phyloP scores from a whole-genome alignment of 1,140 invertebrate genomes.

The Thaumetopoea pityocampa region DNA sequence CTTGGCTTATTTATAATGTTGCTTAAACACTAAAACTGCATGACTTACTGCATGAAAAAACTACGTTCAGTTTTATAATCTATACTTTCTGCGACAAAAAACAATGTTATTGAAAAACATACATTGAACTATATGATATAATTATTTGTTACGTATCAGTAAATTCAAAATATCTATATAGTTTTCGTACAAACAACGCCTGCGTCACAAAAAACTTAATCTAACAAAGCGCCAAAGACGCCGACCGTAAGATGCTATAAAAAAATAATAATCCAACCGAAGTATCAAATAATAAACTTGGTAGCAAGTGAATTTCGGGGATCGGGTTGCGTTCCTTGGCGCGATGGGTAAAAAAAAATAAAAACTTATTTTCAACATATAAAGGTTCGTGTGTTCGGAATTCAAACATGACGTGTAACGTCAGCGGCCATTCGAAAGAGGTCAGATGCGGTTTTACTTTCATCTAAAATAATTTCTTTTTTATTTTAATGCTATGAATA shows the following conservation, averaged over 20 bases:
- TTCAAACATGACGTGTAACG: slow-evolving; percentile 58
- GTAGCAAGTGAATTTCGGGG: slow-evolving; percentile 72
- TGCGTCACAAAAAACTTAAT: slow-evolving; percentile 30
- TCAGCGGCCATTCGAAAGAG: slow-evolving; percentile 49
- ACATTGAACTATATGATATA: background rate
- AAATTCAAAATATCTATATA: slow-evolving; percentile 20
- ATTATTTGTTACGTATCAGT: slow-evolving; percentile 9
- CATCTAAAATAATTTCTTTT: slow-evolving; percentile 13
- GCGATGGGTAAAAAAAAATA: slow-evolving; percentile 36
- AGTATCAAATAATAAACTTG: slow-evolving; percentile 75
- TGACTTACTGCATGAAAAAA: too few relatives aligned
- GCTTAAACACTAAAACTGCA: too few relatives aligned
- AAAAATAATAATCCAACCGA: slow-evolving; percentile 58
- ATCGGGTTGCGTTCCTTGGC: slow-evolving; percentile 55
- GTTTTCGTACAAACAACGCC: slow-evolving; percentile 44
- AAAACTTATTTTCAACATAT: slow-evolving; percentile 19
- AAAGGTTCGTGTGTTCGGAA: slow-evolving; percentile 42
- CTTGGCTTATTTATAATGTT: too few relatives aligned
- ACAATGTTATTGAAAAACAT: slow-evolving; percentile 1
- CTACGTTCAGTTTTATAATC: too few relatives aligned
- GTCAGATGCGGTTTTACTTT: slow-evolving; percentile 36
- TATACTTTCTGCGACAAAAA: too few relatives aligned
- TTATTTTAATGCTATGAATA: too few relatives aligned
- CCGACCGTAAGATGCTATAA: slow-evolving; percentile 45
- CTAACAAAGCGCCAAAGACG: slow-evolving; percentile 53